Percentiles rank a stretch among this genome's conserved stretches.
Evolutionary conservation across 1,140 invertebrate species (phyloP).

Genomic region (Scaptomyza hsui): DNA sequence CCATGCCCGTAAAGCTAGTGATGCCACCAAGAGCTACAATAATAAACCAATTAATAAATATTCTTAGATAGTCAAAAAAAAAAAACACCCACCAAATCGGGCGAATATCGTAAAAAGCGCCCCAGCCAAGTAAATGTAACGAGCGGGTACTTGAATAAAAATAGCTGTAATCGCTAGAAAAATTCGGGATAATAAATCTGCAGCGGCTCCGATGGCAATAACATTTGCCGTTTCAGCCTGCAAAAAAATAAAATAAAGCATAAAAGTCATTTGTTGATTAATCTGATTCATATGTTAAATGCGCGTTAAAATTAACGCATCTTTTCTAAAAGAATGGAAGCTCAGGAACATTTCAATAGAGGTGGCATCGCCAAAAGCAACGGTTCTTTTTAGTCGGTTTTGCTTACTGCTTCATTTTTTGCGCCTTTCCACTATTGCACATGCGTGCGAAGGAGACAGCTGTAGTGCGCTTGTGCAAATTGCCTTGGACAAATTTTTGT

Average conservation of each 20-base stretch:
- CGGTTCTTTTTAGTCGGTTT: slow-evolving; percentile 5
- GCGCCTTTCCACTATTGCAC: neutral
- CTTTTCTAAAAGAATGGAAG: neutral
- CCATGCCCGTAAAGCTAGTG: slow-evolving; percentile 72
- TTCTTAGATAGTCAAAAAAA: slow-evolving; percentile 11
- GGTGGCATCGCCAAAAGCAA: slow-evolving; percentile 8
- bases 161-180: slow-evolving; percentile 84
- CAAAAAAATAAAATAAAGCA: slow-evolving; percentile 2
- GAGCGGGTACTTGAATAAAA: slow-evolving; percentile 84
- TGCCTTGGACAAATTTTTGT: no score
- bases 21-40: slow-evolving; percentile 66
- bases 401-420: neutral
- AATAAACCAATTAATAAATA: neutral
- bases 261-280: neutral
- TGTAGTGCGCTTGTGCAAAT: neutral
- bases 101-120: slow-evolving; percentile 84
- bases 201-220: slow-evolving; percentile 85
- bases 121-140: slow-evolving; percentile 85
- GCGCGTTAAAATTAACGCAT: neutral
- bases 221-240: slow-evolving; percentile 85
- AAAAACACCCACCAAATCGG: slow-evolving; percentile 83
- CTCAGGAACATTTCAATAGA: neutral
- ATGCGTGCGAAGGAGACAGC: neutral
- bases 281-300: no score
- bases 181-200: slow-evolving; percentile 85